Conservation (phyloP, 1,140 invertebrate species). For the Drosophila bocqueti region DNA sequence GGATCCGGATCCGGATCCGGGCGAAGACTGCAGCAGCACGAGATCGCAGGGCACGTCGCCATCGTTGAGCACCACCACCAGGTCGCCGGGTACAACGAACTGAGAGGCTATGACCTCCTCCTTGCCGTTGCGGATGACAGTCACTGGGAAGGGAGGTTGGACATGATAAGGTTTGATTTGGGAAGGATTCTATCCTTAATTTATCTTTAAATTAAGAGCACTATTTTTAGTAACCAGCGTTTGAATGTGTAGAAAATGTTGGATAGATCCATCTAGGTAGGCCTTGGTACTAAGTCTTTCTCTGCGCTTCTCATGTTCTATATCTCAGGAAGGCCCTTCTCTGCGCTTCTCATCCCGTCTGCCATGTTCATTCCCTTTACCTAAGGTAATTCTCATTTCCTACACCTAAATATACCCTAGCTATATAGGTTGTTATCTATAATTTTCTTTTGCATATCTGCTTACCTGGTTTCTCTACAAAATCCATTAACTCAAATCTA, state of each 20-base stretch:
- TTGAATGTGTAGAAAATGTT: too few relatives aligned
- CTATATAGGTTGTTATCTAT: not conserved
- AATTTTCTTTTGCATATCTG: not conserved
- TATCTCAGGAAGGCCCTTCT: not conserved
- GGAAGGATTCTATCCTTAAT: too few relatives aligned
- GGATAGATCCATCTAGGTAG: too few relatives aligned
- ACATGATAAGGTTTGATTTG: not conserved
- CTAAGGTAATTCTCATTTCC: not conserved
- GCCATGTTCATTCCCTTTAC: too few relatives aligned
- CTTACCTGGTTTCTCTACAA: not conserved
- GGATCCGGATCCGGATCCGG: conserved; percentile 83
- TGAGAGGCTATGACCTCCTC: conserved; percentile 86
- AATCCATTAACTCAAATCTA: not conserved
- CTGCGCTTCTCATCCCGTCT: too few relatives aligned
- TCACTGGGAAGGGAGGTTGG: conserved; percentile 78
- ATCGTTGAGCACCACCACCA: conserved; percentile 89
- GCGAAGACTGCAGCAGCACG: conserved; percentile 87
- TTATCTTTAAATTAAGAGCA: too few relatives aligned
- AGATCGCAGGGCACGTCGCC: conserved; percentile 92
- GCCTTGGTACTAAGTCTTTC: not conserved
- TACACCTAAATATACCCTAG: not conserved
- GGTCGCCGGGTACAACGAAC: conserved; percentile 89
- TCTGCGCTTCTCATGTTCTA: not conserved
- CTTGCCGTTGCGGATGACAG: conserved; percentile 87
- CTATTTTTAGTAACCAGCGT: too few relatives aligned